Evolutionary conservation across 2,797 vertebrate genomes (phyloP).

Genomic region (Cossypha polioptera): DNA sequence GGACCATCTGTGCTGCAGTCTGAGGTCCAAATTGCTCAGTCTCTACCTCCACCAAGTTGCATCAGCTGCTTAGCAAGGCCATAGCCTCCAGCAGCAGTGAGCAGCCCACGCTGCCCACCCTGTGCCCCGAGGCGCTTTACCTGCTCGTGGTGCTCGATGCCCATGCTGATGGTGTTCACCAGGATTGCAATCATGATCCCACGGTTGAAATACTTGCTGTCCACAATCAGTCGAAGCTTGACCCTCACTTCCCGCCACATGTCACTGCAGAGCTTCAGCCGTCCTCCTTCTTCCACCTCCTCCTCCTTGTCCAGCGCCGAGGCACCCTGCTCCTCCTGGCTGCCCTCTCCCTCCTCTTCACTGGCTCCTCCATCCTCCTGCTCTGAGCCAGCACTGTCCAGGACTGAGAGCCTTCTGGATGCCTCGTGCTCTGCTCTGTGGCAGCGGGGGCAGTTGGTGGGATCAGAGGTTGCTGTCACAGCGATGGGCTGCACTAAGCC

Average conservation of each 20-base stretch:
- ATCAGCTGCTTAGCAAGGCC: not conserved
- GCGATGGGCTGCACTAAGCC: conserved; percentile 82
- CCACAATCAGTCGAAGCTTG: conserved; percentile 92
- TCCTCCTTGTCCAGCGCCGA: conserved; percentile 71
- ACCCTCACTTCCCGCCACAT: conserved; percentile 84
- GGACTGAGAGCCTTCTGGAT: conserved; percentile 57
- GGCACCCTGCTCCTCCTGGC: conserved; percentile 58
- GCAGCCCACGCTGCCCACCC: fast-evolving
- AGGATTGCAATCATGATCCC: conserved; percentile 97
- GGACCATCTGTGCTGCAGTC: not conserved
- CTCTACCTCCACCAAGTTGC: not conserved
- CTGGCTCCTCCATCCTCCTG: conserved; percentile 51
- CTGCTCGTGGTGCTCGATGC: conserved; percentile 96
- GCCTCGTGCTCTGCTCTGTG: conserved; percentile 49
- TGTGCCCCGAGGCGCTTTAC: conserved; percentile 66
- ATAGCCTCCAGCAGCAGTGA: not conserved
- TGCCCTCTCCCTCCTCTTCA: conserved; percentile 41
- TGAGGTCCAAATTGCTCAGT: not conserved
- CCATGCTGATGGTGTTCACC: conserved; percentile 98
- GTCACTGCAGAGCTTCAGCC: conserved; percentile 73
- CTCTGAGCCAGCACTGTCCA: conserved; percentile 53
- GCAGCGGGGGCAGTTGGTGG: conserved; percentile 84
- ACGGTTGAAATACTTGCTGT: conserved; percentile 97
- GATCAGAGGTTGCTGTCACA: conserved; percentile 80
- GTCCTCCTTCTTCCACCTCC: conserved; percentile 68